Conservation (phyloP, 2,888 invertebrate genomes). For the Xestoiulus laeticollis region DNA sequence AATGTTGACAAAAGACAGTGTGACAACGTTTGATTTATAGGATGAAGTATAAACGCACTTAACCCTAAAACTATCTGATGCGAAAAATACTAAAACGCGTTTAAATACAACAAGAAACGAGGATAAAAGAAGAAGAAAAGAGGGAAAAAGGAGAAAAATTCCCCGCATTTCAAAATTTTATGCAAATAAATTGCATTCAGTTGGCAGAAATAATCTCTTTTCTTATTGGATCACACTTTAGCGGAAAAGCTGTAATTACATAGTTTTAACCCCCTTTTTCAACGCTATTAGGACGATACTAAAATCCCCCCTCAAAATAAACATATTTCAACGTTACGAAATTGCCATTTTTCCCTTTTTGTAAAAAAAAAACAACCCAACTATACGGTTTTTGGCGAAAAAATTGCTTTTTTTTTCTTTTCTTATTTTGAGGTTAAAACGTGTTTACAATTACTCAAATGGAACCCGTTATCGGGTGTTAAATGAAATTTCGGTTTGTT, state of each 20-base stretch:
- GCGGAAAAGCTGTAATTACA: slow-evolving; percentile 32
- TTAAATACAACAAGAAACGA: background rate
- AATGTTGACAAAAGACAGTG: background rate
- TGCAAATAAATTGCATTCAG: slow-evolving; percentile 32
- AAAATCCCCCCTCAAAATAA: background rate
- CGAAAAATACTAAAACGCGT: slow-evolving; percentile 1
- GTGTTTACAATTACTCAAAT: slow-evolving; percentile 37
- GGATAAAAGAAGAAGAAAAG: background rate
- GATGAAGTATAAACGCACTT: background rate
- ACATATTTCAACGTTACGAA: background rate
- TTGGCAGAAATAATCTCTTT: slow-evolving; percentile 13
- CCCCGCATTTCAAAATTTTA: slow-evolving; percentile 31
- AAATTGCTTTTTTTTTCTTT: background rate
- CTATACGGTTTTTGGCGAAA: background rate
- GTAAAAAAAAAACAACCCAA: background rate
- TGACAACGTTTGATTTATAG: slow-evolving; percentile 27
- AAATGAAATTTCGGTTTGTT: background rate
- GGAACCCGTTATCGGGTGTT: background rate
- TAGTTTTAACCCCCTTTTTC: slow-evolving; percentile 24
- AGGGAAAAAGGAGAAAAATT: background rate
- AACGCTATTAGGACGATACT: background rate
- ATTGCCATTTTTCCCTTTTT: background rate
- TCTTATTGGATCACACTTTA: slow-evolving; percentile 8
- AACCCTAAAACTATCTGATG: background rate
- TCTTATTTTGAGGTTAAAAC: background rate